Evolutionary conservation across 2,113 vertebrate species (phyloP).

Genomic region (Podilymbus podiceps): DNA sequence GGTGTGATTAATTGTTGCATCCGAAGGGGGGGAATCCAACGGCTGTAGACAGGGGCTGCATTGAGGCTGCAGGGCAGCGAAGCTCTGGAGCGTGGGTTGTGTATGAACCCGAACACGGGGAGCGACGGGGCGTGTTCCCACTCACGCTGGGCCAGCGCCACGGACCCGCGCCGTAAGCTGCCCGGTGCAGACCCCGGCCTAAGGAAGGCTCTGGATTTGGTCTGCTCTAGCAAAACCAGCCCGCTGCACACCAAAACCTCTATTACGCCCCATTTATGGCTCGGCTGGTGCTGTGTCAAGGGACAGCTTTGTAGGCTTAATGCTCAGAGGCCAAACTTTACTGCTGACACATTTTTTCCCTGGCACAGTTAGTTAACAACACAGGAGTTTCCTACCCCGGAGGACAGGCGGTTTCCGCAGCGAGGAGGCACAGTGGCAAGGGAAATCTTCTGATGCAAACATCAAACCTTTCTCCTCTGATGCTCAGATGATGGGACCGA

Average conservation of each 20-base stretch:
- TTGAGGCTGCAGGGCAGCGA: background rate
- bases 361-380: background rate
- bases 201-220: rapidly evolving
- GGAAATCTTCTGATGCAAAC: background rate
- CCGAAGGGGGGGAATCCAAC: background rate
- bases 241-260: rapidly evolving
- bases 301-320: background rate
- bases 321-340: background rate
- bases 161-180: rapidly evolving
- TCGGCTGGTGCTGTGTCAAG: background rate
- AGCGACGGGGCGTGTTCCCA: rapidly evolving
- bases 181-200: background rate
- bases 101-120: rapidly evolving
- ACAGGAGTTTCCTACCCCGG: background rate
- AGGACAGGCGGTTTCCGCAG: background rate
- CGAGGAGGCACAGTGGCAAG: rapidly evolving
- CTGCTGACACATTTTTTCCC: background rate
- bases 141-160: rapidly evolving
- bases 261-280: background rate
- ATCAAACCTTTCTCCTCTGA: background rate
- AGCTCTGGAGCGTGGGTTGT: rapidly evolving
- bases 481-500: background rate
- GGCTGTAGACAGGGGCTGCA: background rate
- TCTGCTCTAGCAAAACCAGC: background rate
- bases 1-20: rapidly evolving